Percentiles rank a stretch among this genome's conserved stretches.
phyloP scores from a whole-genome alignment of 1,140 invertebrate species.

The Drosophila equinoxialis region DNA sequence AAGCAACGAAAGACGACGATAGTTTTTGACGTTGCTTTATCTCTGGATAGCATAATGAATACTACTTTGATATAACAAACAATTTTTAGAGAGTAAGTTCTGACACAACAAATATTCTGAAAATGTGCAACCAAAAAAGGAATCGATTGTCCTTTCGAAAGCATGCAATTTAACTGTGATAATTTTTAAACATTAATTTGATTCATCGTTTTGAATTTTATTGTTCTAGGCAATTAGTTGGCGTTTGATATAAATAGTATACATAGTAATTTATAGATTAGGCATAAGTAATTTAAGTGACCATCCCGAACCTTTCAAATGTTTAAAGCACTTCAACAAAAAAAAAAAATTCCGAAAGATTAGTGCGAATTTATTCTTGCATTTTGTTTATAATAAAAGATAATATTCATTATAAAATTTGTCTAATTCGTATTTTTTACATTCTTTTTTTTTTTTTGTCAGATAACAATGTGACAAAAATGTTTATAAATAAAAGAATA shows the following conservation, averaged over 20 bases:
- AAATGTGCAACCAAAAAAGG: background rate
- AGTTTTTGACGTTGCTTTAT: background rate
- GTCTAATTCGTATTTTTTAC: slow-evolving; percentile 29
- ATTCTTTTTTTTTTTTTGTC: background rate
- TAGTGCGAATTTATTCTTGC: slow-evolving; percentile 49
- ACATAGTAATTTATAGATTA: slow-evolving; percentile 55
- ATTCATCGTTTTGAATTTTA: slow-evolving; percentile 56
- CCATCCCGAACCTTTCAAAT: slow-evolving; percentile 13
- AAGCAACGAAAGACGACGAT: background rate
- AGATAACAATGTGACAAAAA: slow-evolving; percentile 45
- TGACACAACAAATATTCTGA: slow-evolving; percentile 9
- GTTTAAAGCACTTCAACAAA: slow-evolving; percentile 19
- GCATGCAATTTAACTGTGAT: slow-evolving; percentile 81
- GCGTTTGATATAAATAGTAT: slow-evolving; percentile 59
- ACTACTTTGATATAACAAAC: slow-evolving; percentile 57
- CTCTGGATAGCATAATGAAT: slow-evolving; percentile 16
- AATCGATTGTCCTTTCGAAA: slow-evolving; percentile 67
- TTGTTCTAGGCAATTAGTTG: slow-evolving; percentile 62
- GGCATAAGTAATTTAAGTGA: slow-evolving; percentile 49
- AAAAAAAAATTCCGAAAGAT: slow-evolving; percentile 8
- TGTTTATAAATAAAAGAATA: slow-evolving; percentile 39
- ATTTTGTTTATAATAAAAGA: slow-evolving; percentile 9
- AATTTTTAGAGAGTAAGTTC: slow-evolving; percentile 31
- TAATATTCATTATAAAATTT: slow-evolving; percentile 36
- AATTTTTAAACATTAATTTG: slow-evolving; percentile 66